Evolutionary conservation across 2,888 invertebrate species (phyloP).

Genomic region (Epinotia ramella): DNA sequence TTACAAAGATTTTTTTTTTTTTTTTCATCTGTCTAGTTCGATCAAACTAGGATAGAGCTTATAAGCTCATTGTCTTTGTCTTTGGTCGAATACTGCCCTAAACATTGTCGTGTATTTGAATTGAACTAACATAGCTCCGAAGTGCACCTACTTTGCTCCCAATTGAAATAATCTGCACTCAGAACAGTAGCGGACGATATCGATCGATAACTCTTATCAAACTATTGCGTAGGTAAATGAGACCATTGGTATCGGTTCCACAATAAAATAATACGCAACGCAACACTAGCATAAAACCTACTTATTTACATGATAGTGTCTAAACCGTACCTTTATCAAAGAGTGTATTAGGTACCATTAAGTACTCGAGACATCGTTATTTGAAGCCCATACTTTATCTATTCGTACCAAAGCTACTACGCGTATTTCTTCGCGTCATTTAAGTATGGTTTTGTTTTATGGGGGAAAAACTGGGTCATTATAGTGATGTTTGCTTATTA

Average conservation of each 20-base stretch:
- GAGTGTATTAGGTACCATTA: too few species aligned
- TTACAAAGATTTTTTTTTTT: too few species aligned
- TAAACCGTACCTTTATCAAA: too few species aligned
- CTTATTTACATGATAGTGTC: background rate
- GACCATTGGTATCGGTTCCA: constrained; percentile 16
- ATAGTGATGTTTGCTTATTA: background rate
- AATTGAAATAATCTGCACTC: constrained; percentile 27
- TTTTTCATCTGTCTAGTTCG: too few species aligned
- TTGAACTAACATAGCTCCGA: background rate
- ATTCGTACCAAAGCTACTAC: background rate
- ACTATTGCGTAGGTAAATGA: constrained; percentile 32
- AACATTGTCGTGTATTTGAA: too few species aligned
- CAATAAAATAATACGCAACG: constrained; percentile 9
- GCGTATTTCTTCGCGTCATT: background rate
- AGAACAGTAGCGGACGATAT: constrained; percentile 42
- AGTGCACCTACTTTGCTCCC: background rate
- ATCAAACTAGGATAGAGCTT: too few species aligned
- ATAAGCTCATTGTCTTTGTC: too few species aligned
- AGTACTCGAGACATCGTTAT: too few species aligned
- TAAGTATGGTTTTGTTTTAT: background rate
- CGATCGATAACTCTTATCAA: constrained; percentile 43
- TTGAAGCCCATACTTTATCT: too few species aligned
- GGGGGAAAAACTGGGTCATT: background rate
- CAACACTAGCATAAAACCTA: background rate
- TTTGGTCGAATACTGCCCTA: too few species aligned